phyloP scores from a whole-genome alignment of 1,140 invertebrate genomes.

The Gryon sp. region DNA sequence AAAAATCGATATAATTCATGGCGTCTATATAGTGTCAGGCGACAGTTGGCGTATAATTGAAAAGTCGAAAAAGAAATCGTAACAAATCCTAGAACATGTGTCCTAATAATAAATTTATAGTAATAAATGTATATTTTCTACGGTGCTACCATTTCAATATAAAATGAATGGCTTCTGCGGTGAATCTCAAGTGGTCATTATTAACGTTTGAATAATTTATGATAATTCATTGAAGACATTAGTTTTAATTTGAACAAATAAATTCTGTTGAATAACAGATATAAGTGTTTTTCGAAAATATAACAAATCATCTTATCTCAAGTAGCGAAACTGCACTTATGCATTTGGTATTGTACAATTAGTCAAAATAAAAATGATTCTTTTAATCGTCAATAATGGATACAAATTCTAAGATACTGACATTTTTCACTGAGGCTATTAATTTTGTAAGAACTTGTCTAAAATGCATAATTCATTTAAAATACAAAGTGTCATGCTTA shows the following conservation, averaged over 20 bases:
- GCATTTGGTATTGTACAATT: no score
- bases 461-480: constrained; percentile 35
- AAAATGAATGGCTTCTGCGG: constrained; percentile 31
- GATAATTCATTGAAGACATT: constrained; percentile 2
- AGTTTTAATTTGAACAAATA: no score
- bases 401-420: no score
- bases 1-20: constrained; percentile 34
- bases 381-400: no score
- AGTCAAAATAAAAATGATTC: no score
- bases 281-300: no score
- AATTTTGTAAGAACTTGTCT: constrained; percentile 8
- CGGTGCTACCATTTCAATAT: constrained; percentile 23
- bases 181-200: constrained; percentile 45
- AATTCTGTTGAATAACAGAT: no score
- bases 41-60: constrained; percentile 62
- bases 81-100: constrained; percentile 49
- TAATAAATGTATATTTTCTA: constrained; percentile 49
- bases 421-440: no score
- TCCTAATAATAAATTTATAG: constrained; percentile 56
- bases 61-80: constrained; percentile 52
- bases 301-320: no score
- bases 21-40: not conserved
- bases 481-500: constrained; percentile 9
- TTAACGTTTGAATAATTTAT: constrained; percentile 42
- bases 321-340: no score